These are phyloP conservation scores for Coptodon bakossiorum DNA, from an alignment of 2,113 vertebrate species.

Conservation along the genomic window DNA sequence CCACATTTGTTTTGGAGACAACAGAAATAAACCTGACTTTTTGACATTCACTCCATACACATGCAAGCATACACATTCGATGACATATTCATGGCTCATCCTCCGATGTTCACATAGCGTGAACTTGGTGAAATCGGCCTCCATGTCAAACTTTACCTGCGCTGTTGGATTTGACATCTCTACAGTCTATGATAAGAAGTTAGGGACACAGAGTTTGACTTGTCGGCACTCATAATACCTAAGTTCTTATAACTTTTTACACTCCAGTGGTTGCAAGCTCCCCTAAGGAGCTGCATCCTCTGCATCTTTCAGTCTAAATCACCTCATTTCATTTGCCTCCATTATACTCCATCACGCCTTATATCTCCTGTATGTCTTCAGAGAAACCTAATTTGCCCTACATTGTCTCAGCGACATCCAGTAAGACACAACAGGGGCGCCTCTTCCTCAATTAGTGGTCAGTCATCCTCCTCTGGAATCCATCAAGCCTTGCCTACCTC, in stretches of 20 bases:
- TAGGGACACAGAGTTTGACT: slow-evolving; percentile 19
- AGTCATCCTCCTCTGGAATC: slow-evolving; percentile 61
- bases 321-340: slow-evolving; percentile 52
- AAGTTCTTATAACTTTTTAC: slow-evolving; percentile 39
- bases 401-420: slow-evolving; percentile 19
- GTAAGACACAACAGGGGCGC: slow-evolving; percentile 41
- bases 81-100: background rate
- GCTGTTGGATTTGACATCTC: slow-evolving; percentile 16
- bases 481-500: slow-evolving; percentile 48
- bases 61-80: background rate
- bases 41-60: background rate
- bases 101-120: background rate
- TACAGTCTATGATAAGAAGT: slow-evolving; percentile 7
- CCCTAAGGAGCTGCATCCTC: slow-evolving; percentile 25
- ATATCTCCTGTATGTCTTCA: slow-evolving; percentile 38
- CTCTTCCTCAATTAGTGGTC: slow-evolving; percentile 64
- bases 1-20: background rate
- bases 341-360: slow-evolving; percentile 49
- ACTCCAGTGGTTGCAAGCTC: slow-evolving; percentile 2
- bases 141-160: slow-evolving; percentile 15
- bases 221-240: slow-evolving; percentile 24
- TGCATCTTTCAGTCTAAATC: slow-evolving; percentile 43
- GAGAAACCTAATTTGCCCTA: slow-evolving; percentile 35
- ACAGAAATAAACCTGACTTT: background rate
- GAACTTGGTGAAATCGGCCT: background rate